A percentile compares a stretch with the other conserved stretches of the same genome.
phyloP scores from a whole-genome alignment of 92 coral and sea anemone species.

The Palythoa grandiflora region DNA sequence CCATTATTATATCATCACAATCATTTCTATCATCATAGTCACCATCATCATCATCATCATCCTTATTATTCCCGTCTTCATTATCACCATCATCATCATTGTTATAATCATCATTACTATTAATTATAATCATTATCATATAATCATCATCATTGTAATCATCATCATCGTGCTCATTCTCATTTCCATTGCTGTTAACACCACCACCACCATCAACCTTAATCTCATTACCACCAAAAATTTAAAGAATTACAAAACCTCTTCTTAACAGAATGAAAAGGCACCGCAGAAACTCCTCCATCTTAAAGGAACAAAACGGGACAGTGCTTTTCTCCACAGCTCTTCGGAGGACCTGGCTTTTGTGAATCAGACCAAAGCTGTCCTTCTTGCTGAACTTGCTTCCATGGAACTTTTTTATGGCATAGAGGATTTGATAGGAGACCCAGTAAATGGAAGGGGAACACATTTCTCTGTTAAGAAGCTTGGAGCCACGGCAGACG shows the following conservation, averaged over 20 bases:
- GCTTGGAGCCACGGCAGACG: slow-evolving; percentile 71
- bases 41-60: neutral
- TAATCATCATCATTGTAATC: neutral
- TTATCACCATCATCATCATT: neutral
- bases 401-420: slow-evolving; percentile 92
- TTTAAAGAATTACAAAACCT: neutral
- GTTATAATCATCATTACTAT: neutral
- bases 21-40: neutral
- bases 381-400: slow-evolving; percentile 80
- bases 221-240: too few species aligned
- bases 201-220: neutral
- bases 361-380: slow-evolving; percentile 88
- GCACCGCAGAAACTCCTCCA: neutral
- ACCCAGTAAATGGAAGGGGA: slow-evolving; percentile 56
- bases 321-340: neutral
- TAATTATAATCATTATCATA: neutral
- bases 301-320: slow-evolving; percentile 1
- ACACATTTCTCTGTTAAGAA: slow-evolving; percentile 63
- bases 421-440: slow-evolving; percentile 79
- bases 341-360: slow-evolving; percentile 66
- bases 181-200: neutral
- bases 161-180: neutral
- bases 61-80: neutral
- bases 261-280: neutral
- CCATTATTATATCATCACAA: neutral